Evolutionary conservation across 2,113 vertebrate species (phyloP).

Genomic region (Crotophaga sulcirostris): DNA sequence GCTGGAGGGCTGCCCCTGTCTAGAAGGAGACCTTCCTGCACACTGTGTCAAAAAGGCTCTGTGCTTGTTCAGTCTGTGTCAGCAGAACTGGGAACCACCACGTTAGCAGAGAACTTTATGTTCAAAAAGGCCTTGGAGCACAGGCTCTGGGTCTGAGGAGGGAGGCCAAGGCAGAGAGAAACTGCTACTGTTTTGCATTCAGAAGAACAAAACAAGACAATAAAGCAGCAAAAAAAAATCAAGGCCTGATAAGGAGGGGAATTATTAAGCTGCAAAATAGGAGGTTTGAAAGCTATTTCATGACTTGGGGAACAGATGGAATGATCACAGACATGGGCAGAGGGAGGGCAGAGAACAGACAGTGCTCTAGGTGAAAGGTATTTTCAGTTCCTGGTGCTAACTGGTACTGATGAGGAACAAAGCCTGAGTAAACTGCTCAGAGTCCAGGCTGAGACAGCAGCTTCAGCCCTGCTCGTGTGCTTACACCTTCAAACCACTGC

Average conservation of each 20-base stretch:
- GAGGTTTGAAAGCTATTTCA: neutral
- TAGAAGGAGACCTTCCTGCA: neutral
- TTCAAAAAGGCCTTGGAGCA: neutral
- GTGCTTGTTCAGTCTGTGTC: neutral
- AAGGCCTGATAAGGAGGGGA: neutral
- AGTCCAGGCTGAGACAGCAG: neutral
- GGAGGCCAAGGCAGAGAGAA: neutral
- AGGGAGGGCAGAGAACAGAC: neutral
- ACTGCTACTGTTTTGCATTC: neutral
- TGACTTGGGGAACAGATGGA: neutral
- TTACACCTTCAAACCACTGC: neutral
- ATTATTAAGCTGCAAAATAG: neutral
- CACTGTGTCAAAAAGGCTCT: neutral
- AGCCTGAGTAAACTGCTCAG: neutral
- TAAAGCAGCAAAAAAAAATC: neutral
- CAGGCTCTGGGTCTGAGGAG: neutral
- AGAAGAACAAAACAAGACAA: too few relatives aligned
- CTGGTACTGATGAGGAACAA: neutral
- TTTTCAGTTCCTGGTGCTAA: neutral
- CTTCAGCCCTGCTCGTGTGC: rapidly evolving
- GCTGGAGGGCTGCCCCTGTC: neutral
- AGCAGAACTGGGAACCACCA: neutral
- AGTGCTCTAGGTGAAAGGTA: neutral
- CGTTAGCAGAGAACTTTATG: neutral
- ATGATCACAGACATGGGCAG: neutral